Evolutionary conservation across 2,797 vertebrate genomes (phyloP).

Genomic region (Tokudaia tokunoshimensis): DNA sequence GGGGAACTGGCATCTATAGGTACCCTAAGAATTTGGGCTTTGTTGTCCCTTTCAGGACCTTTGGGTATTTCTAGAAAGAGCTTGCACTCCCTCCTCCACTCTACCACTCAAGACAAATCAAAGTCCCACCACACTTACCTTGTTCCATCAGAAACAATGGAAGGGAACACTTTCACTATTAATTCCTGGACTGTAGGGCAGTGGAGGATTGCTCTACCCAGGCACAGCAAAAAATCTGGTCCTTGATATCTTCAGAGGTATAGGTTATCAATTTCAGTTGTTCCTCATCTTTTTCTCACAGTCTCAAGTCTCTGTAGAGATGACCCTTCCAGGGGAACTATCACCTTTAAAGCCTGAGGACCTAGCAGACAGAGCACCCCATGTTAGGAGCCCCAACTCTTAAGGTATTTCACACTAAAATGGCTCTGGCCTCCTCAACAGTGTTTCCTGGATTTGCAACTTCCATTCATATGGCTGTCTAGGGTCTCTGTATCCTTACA

Average conservation of each 20-base stretch:
- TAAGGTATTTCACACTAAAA: neutral
- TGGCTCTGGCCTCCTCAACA: too few species aligned
- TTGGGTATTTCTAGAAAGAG: neutral
- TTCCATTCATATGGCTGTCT: neutral
- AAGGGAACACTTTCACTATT: neutral
- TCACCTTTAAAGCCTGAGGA: neutral
- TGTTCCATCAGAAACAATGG: neutral
- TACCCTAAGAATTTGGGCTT: neutral
- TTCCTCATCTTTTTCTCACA: neutral
- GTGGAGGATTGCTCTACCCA: fast-evolving
- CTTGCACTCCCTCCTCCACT: neutral
- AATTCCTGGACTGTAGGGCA: neutral
- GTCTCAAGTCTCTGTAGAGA: neutral
- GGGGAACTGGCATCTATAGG: neutral
- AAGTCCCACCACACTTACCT: neutral
- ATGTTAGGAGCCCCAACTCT: neutral
- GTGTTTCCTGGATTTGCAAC: neutral
- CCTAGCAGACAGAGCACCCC: neutral
- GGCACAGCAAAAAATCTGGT: neutral
- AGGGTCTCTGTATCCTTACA: neutral
- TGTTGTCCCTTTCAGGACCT: neutral
- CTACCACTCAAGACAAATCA: neutral
- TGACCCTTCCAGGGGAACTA: neutral
- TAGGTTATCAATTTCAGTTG: neutral
- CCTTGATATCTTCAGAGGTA: neutral